A percentile compares a stretch with the other conserved stretches of the same genome.
Conservation (phyloP, 2,888 invertebrate genomes). For the Lasioglossum morio region DNA sequence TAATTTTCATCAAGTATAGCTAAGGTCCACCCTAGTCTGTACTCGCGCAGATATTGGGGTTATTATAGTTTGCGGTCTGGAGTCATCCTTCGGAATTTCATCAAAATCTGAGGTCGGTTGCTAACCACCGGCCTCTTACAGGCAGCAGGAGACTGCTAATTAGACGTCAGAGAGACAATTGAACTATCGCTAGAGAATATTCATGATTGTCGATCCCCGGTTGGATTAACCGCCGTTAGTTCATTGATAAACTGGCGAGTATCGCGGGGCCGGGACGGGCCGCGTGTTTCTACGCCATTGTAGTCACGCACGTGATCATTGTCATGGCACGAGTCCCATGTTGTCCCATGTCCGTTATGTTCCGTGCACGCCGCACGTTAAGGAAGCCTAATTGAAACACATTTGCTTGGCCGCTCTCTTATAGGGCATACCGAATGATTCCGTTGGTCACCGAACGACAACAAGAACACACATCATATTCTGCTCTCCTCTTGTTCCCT, state of each 20-base stretch:
- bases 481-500: background rate
- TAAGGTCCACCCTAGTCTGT: too few relatives aligned
- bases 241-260: slow-evolving; percentile 47
- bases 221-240: slow-evolving; percentile 22
- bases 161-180: slow-evolving; percentile 19
- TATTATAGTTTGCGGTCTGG: background rate
- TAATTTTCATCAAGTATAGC: too few relatives aligned
- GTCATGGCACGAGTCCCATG: slow-evolving; percentile 23
- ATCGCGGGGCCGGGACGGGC: background rate
- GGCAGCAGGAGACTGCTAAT: slow-evolving; percentile 21
- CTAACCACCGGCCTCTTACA: background rate
- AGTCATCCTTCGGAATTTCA: background rate
- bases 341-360: slow-evolving; percentile 20
- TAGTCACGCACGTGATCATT: slow-evolving; percentile 50
- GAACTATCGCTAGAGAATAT: slow-evolving; percentile 32
- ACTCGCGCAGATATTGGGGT: background rate
- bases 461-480: background rate
- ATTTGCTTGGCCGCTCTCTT: background rate
- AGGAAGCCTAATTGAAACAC: slow-evolving; percentile 40
- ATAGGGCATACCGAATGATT: background rate
- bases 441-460: background rate
- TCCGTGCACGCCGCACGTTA: slow-evolving; percentile 23
- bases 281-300: slow-evolving; percentile 13
- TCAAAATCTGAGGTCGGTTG: background rate
- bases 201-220: slow-evolving; percentile 15